phyloP scores from a whole-genome alignment of 2,797 vertebrate species.

The Adrianichthys oophorus region DNA sequence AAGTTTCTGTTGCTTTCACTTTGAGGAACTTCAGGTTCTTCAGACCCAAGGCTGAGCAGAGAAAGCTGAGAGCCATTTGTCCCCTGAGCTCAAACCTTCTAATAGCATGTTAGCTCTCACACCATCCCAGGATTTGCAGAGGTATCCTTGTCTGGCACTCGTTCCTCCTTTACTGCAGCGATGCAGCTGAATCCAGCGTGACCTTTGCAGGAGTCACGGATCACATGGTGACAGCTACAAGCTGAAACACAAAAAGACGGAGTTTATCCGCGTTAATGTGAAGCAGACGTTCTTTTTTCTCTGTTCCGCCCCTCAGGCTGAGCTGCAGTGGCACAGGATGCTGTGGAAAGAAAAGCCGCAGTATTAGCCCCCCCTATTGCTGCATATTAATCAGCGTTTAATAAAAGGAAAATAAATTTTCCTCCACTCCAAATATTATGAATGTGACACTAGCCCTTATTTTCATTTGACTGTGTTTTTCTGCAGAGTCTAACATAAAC shows the following conservation, averaged over 20 bases:
- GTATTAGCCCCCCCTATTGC: conserved; percentile 88
- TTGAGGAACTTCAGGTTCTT: too few relatives aligned
- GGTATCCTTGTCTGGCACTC: conserved; percentile 33
- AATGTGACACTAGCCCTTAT: conserved; percentile 74
- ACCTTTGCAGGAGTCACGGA: conserved; percentile 50
- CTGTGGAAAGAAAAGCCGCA: conserved; percentile 85
- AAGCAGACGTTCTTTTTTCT: conserved; percentile 86
- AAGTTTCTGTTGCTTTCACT: too few relatives aligned
- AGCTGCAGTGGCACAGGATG: conserved; percentile 84
- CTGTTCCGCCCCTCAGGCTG: conserved; percentile 63
- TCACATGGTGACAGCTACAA: conserved; percentile 67
- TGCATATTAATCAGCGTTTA: conserved; percentile 97
- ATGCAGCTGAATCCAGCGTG: conserved; percentile 50
- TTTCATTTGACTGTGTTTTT: conserved; percentile 70
- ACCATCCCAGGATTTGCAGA: conserved; percentile 18
- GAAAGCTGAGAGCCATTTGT: not conserved
- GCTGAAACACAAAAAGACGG: conserved; percentile 56
- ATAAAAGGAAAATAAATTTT: conserved; percentile 92
- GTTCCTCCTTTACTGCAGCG: conserved; percentile 45
- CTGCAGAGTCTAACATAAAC: conserved; percentile 69
- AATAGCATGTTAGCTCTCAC: not conserved
- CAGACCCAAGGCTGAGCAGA: too few relatives aligned
- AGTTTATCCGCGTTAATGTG: conserved; percentile 83
- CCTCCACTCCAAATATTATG: conserved; percentile 94
- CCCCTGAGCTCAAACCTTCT: not conserved